These are phyloP conservation scores for Drosophila bipectinata DNA, from an alignment of 1,140 invertebrate species.

Conservation along the genomic window DNA sequence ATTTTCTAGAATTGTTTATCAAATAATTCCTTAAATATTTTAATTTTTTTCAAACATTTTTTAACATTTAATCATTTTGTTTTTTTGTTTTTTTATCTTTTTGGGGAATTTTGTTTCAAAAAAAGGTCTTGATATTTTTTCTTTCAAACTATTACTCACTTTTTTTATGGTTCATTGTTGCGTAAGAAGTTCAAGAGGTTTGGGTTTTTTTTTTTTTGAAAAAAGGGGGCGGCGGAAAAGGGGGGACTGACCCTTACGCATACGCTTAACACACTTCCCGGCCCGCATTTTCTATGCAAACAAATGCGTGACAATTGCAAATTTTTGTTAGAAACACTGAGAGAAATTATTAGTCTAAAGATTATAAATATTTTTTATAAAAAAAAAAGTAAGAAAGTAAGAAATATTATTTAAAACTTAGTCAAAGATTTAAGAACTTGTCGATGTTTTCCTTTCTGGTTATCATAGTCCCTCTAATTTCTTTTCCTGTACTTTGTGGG, in stretches of 20 bases:
- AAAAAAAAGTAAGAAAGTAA: background rate
- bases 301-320: conserved; percentile 64
- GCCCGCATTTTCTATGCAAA: conserved; percentile 63
- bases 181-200: conserved; percentile 1
- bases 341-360: background rate
- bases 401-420: background rate
- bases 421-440: background rate
- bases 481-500: background rate
- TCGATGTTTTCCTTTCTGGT: background rate
- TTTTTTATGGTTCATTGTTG: conserved; percentile 19
- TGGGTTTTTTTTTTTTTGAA: too few species aligned
- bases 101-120: conserved; percentile 2
- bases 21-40: too few species aligned
- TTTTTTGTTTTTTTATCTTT: too few species aligned
- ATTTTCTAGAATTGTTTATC: too few species aligned
- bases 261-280: conserved; percentile 72
- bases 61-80: too few species aligned
- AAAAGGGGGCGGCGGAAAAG: background rate
- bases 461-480: background rate
- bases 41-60: too few species aligned
- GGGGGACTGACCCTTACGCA: conserved; percentile 33
- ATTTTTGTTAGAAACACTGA: conserved; percentile 21
- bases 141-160: conserved; percentile 18
- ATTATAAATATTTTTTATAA: background rate
- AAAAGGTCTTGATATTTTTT: background rate